These are phyloP conservation scores for Psilanteris sp. DNA, from an alignment of 1,140 invertebrate species.

Conservation along the genomic window DNA sequence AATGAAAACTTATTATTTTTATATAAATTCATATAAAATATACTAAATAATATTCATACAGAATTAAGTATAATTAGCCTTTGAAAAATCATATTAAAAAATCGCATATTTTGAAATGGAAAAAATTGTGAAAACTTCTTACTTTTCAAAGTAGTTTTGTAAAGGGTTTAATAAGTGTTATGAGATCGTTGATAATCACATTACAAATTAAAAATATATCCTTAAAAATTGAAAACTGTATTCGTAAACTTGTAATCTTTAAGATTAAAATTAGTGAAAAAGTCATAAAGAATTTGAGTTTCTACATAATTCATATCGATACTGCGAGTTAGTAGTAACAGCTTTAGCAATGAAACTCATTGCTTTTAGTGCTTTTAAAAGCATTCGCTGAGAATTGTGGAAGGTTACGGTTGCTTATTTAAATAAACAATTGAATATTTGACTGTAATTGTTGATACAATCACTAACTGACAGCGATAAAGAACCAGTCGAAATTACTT, in stretches of 20 bases:
- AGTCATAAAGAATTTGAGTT: background rate
- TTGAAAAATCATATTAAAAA: no score
- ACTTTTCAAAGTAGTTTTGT: no score
- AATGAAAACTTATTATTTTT: no score
- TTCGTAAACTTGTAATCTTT: background rate
- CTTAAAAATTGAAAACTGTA: background rate
- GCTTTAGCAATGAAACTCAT: conserved; percentile 56
- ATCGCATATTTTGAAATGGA: no score
- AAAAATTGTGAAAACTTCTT: no score
- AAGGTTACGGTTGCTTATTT: conserved; percentile 28
- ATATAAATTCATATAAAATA: no score
- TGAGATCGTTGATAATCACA: no score
- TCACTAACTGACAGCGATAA: conserved; percentile 12
- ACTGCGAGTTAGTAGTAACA: conserved; percentile 19
- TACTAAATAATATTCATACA: no score
- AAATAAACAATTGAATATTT: conserved; percentile 55
- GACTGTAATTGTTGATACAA: conserved; percentile 61
- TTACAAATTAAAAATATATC: no score
- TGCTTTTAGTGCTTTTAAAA: conserved; percentile 61
- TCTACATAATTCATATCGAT: conserved; percentile 22
- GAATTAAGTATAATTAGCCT: no score
- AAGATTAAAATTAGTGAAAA: background rate
- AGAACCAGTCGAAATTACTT: conserved; percentile 32
- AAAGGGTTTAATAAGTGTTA: no score
- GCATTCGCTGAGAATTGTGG: conserved; percentile 43